These are phyloP conservation scores for Nansenia antarctica DNA, from an alignment of 2,113 vertebrate genomes.

Conservation along the genomic window DNA sequence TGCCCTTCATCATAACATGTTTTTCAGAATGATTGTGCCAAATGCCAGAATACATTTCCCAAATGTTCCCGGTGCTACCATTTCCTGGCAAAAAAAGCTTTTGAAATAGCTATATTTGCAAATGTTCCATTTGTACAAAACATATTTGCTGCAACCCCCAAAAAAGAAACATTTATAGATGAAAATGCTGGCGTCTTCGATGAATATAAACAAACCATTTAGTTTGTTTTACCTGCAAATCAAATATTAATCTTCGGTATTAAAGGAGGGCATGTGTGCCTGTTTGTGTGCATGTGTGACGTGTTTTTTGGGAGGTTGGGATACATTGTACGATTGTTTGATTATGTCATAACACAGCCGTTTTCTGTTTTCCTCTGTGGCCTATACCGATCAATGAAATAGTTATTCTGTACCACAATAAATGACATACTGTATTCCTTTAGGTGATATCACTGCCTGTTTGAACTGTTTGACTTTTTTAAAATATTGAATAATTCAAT, in stretches of 20 bases:
- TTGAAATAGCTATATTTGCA: constrained; percentile 2
- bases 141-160: constrained; percentile 30
- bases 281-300: constrained; percentile 9
- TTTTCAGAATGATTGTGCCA: background rate
- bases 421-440: constrained; percentile 13
- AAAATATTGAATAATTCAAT: constrained; percentile 28
- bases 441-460: constrained; percentile 9
- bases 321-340: background rate
- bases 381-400: background rate
- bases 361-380: background rate
- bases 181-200: constrained; percentile 10
- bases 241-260: constrained; percentile 33
- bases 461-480: constrained; percentile 9
- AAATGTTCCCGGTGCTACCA: background rate
- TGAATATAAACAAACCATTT: constrained; percentile 34
- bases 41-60: background rate
- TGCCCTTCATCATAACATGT: background rate
- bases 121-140: constrained; percentile 35
- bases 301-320: background rate
- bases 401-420: background rate
- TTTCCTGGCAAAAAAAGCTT: background rate
- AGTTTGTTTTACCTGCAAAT: constrained; percentile 18
- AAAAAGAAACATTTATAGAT: constrained; percentile 23
- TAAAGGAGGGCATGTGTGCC: background rate
- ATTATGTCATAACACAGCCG: background rate